Conservation (phyloP, 2,113 vertebrate genomes). For the Xenopus laevis region DNA sequence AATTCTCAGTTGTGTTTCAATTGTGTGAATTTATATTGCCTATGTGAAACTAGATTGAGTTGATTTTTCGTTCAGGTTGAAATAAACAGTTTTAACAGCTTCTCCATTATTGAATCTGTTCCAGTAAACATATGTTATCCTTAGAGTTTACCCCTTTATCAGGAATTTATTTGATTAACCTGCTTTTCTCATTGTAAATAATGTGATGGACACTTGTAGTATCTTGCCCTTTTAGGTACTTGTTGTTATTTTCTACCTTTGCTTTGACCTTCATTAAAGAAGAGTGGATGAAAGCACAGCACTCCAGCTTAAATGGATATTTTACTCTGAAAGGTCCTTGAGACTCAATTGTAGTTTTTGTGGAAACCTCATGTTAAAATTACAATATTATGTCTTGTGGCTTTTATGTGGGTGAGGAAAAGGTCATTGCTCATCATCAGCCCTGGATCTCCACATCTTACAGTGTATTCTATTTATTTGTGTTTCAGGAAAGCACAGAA, state of each 20-base stretch:
- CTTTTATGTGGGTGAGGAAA: conserved; percentile 54
- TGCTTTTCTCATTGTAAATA: conserved; percentile 31
- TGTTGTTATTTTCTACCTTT: conserved; percentile 38
- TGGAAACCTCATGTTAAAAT: conserved; percentile 57
- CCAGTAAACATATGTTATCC: neutral
- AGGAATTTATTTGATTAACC: conserved; percentile 1
- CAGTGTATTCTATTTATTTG: too few species aligned
- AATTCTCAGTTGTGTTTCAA: neutral
- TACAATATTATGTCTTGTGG: conserved; percentile 60
- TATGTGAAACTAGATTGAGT: neutral
- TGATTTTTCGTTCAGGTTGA: neutral
- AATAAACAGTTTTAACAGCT: neutral
- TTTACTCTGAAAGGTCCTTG: conserved; percentile 52
- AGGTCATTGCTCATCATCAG: conserved; percentile 60
- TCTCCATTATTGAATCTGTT: conserved; percentile 1
- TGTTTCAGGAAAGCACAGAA: too few species aligned
- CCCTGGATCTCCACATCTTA: neutral
- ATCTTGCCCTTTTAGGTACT: conserved; percentile 23
- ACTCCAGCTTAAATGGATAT: conserved; percentile 34
- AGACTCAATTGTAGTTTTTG: conserved; percentile 55
- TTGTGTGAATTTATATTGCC: conserved; percentile 2
- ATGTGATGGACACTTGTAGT: conserved; percentile 31
- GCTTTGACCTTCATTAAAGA: conserved; percentile 57
- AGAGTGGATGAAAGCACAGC: conserved; percentile 44
- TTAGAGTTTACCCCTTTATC: neutral